Conservation (phyloP, 2,797 vertebrate genomes). For the Acanthurus tractus region DNA sequence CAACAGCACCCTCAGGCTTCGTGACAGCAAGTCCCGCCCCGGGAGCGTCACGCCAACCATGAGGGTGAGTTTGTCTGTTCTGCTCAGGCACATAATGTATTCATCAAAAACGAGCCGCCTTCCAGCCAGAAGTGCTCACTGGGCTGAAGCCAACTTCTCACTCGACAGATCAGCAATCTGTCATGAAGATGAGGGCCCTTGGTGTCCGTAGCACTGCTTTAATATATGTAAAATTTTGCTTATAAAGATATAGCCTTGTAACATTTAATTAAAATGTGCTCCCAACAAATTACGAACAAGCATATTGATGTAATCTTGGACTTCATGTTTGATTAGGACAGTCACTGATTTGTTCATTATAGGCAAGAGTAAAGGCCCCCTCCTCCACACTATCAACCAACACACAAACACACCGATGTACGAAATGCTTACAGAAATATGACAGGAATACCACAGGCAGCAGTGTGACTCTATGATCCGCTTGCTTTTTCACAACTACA, state of each 20-base stretch:
- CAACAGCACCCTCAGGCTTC: slow-evolving; percentile 87
- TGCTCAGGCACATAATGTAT: slow-evolving; percentile 33
- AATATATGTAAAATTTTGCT: background rate
- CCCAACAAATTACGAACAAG: background rate
- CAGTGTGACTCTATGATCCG: background rate
- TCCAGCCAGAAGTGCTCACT: slow-evolving; percentile 54
- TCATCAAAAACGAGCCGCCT: slow-evolving; percentile 51
- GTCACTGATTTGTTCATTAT: background rate
- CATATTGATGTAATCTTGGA: background rate
- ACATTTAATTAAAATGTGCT: background rate
- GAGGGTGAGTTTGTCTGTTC: slow-evolving; percentile 88
- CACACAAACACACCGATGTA: background rate
- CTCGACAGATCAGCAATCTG: slow-evolving; percentile 23
- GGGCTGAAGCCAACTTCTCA: slow-evolving; percentile 38
- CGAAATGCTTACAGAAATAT: background rate
- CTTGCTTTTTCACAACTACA: too few species aligned
- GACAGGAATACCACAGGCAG: background rate
- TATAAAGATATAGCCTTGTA: background rate
- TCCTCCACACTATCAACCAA: background rate
- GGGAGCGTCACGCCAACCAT: slow-evolving; percentile 89
- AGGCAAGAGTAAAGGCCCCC: background rate
- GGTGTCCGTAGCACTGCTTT: slow-evolving; percentile 10
- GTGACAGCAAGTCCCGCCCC: slow-evolving; percentile 89
- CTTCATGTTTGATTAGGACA: background rate
- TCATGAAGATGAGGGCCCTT: background rate